These are phyloP conservation scores for Tonatia bakeri DNA, from an alignment of 2,113 vertebrate genomes.

Conservation along the genomic window DNA sequence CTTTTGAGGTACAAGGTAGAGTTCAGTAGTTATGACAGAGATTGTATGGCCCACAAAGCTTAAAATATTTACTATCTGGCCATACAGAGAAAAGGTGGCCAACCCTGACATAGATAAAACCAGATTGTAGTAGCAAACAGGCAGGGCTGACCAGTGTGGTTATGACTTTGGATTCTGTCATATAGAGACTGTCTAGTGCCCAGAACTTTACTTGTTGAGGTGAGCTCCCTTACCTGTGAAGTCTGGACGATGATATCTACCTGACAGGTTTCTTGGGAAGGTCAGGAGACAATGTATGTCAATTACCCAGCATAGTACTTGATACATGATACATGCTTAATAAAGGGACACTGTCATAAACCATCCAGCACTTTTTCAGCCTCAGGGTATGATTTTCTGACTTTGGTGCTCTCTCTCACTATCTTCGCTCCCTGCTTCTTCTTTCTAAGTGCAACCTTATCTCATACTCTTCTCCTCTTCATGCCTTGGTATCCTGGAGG, in stretches of 20 bases:
- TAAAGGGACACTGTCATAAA: not conserved
- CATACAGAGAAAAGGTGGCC: not conserved
- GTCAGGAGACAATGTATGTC: not conserved
- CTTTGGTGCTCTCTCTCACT: no score
- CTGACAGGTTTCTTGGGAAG: not conserved
- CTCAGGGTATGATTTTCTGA: fast-evolving
- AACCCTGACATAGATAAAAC: not conserved
- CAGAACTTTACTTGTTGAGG: no score
- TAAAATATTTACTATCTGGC: fast-evolving
- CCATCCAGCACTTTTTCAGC: fast-evolving
- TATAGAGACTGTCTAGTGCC: not conserved
- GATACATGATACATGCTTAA: fast-evolving
- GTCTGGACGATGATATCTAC: fast-evolving
- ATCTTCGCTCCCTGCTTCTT: fast-evolving
- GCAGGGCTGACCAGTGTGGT: fast-evolving
- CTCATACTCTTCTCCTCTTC: no score
- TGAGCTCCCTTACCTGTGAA: fast-evolving
- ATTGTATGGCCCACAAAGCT: not conserved
- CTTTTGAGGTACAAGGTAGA: not conserved
- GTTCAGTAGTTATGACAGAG: not conserved
- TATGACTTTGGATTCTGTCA: fast-evolving
- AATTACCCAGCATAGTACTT: fast-evolving
- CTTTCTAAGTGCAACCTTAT: not conserved
- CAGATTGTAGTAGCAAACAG: fast-evolving
- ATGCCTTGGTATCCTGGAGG: fast-evolving